Evolutionary conservation across 2,113 vertebrate genomes (phyloP), one percentile per base, ranked within the genome.

Genomic region (Leptosomus discolor): DNA sequence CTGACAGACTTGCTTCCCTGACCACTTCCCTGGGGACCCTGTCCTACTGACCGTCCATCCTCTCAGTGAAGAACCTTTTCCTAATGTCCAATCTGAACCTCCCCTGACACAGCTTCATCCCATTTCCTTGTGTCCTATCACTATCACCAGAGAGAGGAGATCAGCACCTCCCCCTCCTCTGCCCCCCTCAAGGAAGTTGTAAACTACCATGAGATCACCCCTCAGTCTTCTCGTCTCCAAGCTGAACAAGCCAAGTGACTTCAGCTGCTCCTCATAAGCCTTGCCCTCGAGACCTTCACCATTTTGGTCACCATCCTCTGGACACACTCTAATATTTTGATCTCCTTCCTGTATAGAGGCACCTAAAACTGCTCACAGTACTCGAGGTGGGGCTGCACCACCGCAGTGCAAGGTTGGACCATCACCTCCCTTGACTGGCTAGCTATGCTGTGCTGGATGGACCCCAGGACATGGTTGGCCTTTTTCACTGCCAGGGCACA

Each of bases 371-470:
- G 34, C 61, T 6, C 29, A 22, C 22, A 37, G 45, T 1, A 39
- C 29, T 78, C 0, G 0, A 45, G 60, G 17, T 60, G 45, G 26
- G 23, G n/a, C 50, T 0, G 0, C 12, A 9, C 19, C 69, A 51
- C 30, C 2, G 12, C 41, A 23, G 50, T n/a, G 53, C 11, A n/a
- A n/a, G 27, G 37, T 11, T 0, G 48, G 15, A 86, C 65, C 78
- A 22, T 56, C 32, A 22, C 23, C 57, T 76, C 43, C 53, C 53
- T 48, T 0, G 0, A 17, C 6, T 0, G 0, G 39, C 65, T 39
- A 34, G 22, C 0, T 0, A 4, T 37, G 39, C 54, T 78, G 76
- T n/a, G 11, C 39, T 79, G 16, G 39, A 26, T 74, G 39, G 9
- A 3, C 21, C 6, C 16, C 65, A 48, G 71, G 56, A 26, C 26